Evolutionary conservation across 64 coral and sea anemone species (phyloP).

Genomic region (Pocillopora damicornis): DNA sequence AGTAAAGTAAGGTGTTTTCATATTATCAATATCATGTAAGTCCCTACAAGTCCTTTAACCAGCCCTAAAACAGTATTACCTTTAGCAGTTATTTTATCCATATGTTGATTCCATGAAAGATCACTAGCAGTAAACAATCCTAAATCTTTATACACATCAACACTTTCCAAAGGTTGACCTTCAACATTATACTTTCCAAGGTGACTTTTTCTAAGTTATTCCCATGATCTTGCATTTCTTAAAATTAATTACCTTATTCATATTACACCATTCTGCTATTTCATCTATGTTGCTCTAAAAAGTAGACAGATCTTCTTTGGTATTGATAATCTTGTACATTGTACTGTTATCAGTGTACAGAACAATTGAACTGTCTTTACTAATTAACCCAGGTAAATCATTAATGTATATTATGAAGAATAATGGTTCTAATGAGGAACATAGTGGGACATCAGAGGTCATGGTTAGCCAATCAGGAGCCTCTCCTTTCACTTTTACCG

Average conservation of each 20-base stretch:
- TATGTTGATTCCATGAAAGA: constrained; percentile 29
- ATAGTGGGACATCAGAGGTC: neutral
- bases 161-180: neutral
- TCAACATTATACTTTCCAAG: neutral
- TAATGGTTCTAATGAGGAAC: neutral
- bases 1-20: constrained; percentile 11
- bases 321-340: too few species aligned
- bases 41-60: constrained; percentile 29
- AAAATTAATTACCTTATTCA: too few species aligned
- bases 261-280: too few species aligned
- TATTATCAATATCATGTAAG: neutral
- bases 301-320: too few species aligned
- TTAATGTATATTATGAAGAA: constrained; percentile 28
- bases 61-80: constrained; percentile 27
- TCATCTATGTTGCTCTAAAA: too few species aligned
- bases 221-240: too few species aligned
- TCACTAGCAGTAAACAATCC: constrained; percentile 1
- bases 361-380: neutral
- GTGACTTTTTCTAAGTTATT: too few species aligned
- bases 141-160: too few species aligned
- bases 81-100: constrained; percentile 20
- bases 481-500: constrained; percentile 39
- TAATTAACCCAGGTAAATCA: constrained; percentile 26
- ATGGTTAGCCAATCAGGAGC: constrained; percentile 35
- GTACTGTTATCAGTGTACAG: constrained; percentile 17